phyloP scores from a whole-genome alignment of 2,113 vertebrate genomes.

The Leucopsar rothschildi region DNA sequence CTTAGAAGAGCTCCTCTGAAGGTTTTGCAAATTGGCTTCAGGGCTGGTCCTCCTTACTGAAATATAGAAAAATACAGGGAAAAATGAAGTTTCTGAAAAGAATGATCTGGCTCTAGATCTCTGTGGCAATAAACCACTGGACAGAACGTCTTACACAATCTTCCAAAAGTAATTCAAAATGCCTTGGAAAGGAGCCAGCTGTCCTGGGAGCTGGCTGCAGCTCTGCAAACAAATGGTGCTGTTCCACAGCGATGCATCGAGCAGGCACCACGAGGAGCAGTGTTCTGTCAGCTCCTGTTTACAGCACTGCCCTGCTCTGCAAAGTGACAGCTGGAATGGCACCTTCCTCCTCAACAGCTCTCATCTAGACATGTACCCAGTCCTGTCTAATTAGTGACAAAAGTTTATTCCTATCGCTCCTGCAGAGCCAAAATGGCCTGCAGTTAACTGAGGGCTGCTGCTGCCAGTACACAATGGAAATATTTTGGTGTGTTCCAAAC shows the following conservation, averaged over 20 bases:
- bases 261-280: background rate
- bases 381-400: background rate
- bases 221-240: background rate
- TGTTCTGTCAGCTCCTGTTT: background rate
- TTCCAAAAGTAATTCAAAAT: background rate
- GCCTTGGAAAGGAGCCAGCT: constrained; percentile 15
- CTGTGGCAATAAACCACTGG: background rate
- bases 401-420: background rate
- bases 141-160: background rate
- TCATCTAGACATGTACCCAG: background rate
- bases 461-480: background rate
- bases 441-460: background rate
- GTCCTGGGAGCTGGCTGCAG: background rate
- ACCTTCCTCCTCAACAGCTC: background rate
- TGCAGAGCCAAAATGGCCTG: background rate
- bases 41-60: background rate
- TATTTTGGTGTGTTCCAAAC: background rate
- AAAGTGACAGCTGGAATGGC: background rate
- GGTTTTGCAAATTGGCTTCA: background rate
- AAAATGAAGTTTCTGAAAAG: background rate
- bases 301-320: background rate
- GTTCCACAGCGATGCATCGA: background rate
- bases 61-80: background rate
- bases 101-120: background rate
- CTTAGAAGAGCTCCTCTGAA: background rate